Evolutionary conservation across 2,888 invertebrate species (phyloP), one percentile per base, ranked within the genome.

Genomic region (Drosophila anceps): DNA sequence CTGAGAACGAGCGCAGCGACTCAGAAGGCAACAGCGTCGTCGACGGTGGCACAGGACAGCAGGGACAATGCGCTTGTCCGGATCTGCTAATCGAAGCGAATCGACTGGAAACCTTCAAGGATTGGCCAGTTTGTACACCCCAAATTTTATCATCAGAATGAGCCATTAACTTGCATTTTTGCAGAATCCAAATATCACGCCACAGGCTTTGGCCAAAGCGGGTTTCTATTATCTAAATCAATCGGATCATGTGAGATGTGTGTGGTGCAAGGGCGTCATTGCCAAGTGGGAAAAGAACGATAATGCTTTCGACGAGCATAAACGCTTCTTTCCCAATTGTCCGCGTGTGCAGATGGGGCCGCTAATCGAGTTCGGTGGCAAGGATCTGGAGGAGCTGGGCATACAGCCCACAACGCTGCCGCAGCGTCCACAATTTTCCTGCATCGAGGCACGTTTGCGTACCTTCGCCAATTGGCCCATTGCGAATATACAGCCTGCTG

Each of bases 221-320:
- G 98, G 98, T 6, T 98, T 98, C 92, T 98, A 96, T 92, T 98
- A 96, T 90, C 94, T 96, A 4, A 95, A 96, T 73, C 94, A 94
- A 43, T 95, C 95, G 15, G 96, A 96, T 90, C 93, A 95, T 90
- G 96, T 97, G 0, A 95, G 96, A 73, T 98, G 98, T 92, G 96
- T 96, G 1, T 98, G 96, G 94, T 98, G 98, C 84, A 94, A 95
- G 73, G 95, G 95, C 46, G 96, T 93, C 0, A 94, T 98, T 63
- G 96, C 96, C 90, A 94, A 95, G 78, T 98, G 98, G 98, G 95
- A 95, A 74, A 94, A 94, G 76, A 96, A 96, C 33, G 98, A 98
- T 91, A 95, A 96, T 88, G 96, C 98, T 0, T 95, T 96, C 90
- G 94, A 94, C 3, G 98, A 98, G 90, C 98, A 98, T 92, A 94